A percentile compares a stretch with the other conserved stretches of the same genome.
phyloP scores from a whole-genome alignment of 1,140 invertebrate species.

The Helicoverpa zea region DNA sequence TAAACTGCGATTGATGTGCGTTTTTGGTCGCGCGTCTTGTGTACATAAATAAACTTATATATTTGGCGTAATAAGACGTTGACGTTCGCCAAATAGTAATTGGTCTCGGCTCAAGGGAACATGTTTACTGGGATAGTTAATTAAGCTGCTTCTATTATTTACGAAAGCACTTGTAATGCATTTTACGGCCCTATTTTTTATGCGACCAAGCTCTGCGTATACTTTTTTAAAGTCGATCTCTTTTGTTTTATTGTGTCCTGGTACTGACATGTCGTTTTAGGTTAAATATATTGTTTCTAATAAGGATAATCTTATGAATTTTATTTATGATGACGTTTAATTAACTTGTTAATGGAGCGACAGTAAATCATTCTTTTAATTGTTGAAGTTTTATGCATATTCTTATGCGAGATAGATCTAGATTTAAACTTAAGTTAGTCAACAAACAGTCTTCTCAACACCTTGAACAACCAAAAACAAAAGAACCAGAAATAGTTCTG shows the following conservation, averaged over 20 bases:
- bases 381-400: not conserved
- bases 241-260: not conserved
- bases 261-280: constrained; percentile 13
- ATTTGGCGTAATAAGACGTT: constrained; percentile 46
- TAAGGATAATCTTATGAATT: not conserved
- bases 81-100: constrained; percentile 48
- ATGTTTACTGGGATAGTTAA: constrained; percentile 44
- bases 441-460: too few relatives aligned
- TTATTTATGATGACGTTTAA: constrained; percentile 21
- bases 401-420: not conserved
- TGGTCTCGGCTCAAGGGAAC: constrained; percentile 17
- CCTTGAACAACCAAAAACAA: too few relatives aligned
- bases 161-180: constrained; percentile 18
- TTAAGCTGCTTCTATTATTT: constrained; percentile 44
- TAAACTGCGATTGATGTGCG: constrained; percentile 46
- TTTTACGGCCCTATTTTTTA: constrained; percentile 32
- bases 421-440: not conserved
- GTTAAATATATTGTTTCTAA: not conserved
- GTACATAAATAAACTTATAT: constrained; percentile 69
- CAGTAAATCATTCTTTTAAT: not conserved
- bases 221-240: constrained; percentile 10
- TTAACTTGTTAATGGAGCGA: not conserved
- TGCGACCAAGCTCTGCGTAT: not conserved
- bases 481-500: not conserved
- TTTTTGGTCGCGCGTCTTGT: constrained; percentile 61